Evolutionary conservation across 1,140 invertebrate genomes (phyloP).

Genomic region (Anadara kagoshimensis): DNA sequence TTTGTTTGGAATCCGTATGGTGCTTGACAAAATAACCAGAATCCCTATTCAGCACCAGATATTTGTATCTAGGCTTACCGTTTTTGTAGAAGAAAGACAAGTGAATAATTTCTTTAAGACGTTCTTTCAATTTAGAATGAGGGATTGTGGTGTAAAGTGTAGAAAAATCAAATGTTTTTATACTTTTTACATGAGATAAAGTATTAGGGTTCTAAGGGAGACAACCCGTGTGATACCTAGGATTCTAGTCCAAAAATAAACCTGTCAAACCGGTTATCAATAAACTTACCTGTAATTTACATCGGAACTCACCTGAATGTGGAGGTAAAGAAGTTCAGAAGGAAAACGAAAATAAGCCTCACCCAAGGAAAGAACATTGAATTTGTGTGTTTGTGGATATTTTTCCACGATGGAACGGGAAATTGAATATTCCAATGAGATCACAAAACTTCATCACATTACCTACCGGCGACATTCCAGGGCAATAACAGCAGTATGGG

Average conservation of each 20-base stretch:
- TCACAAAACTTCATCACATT: slow-evolving; percentile 60
- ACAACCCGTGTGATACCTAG: not conserved
- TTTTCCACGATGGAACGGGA: slow-evolving; percentile 49
- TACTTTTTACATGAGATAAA: too few species aligned
- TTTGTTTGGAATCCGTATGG: too few species aligned
- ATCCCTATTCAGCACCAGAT: too few species aligned
- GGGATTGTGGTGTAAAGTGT: too few species aligned
- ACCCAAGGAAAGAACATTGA: slow-evolving; percentile 14
- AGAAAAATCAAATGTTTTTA: too few species aligned
- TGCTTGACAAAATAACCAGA: too few species aligned
- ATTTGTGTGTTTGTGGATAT: not conserved
- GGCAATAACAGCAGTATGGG: slow-evolving; percentile 97
- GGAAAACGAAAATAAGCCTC: slow-evolving; percentile 34
- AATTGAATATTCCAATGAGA: slow-evolving; percentile 56
- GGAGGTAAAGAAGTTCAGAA: slow-evolving; percentile 32
- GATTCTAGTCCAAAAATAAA: slow-evolving; percentile 1
- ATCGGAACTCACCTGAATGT: slow-evolving; percentile 35
- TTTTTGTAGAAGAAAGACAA: too few species aligned
- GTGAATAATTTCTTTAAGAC: too few species aligned
- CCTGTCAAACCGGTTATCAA: slow-evolving; percentile 26
- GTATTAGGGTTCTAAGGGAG: too few species aligned
- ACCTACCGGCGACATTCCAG: slow-evolving; percentile 97
- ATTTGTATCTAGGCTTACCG: too few species aligned
- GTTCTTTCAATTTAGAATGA: too few species aligned
- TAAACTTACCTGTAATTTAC: slow-evolving; percentile 23